A percentile compares a stretch with the other conserved stretches of the same genome.
phyloP scores from a whole-genome alignment of 2,797 vertebrate genomes.

The Myripristis jacobus region DNA sequence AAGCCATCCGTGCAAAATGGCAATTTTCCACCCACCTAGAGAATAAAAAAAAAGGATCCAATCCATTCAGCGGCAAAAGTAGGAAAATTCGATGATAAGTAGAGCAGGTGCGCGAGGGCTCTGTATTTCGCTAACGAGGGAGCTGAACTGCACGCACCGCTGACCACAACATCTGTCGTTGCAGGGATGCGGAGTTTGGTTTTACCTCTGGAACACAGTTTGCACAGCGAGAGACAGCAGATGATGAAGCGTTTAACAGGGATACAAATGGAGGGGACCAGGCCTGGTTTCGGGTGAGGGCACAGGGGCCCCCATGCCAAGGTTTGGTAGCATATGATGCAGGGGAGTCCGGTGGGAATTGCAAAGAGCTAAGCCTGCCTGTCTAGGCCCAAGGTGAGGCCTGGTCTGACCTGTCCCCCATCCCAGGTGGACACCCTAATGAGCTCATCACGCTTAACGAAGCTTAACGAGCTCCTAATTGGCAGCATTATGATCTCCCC shows the following conservation, averaged over 20 bases:
- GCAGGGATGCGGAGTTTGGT: conserved; percentile 47
- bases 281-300: conserved; percentile 37
- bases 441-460: conserved; percentile 73
- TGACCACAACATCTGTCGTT: conserved; percentile 80
- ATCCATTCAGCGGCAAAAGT: conserved; percentile 55
- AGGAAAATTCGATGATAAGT: conserved; percentile 57
- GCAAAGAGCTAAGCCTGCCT: conserved; percentile 29
- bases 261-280: conserved; percentile 58
- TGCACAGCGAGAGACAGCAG: conserved; percentile 46
- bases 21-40: conserved; percentile 73
- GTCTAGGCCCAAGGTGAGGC: conserved; percentile 51
- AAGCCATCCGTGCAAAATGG: conserved; percentile 74
- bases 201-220: conserved; percentile 57
- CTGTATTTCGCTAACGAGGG: conserved; percentile 73
- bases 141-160: conserved; percentile 72
- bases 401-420: conserved; percentile 43
- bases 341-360: conserved; percentile 34
- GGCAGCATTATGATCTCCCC: conserved; percentile 59
- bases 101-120: conserved; percentile 77
- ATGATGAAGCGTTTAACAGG: conserved; percentile 60
- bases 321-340: conserved; percentile 51
- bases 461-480: conserved; percentile 75
- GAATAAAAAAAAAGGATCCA: conserved; percentile 45
- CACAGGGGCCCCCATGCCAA: conserved; percentile 23
- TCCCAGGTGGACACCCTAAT: conserved; percentile 68